Base-by-base conservation (phyloP, 2,888 invertebrate genomes). In the Coecobrya sp. region DNA sequence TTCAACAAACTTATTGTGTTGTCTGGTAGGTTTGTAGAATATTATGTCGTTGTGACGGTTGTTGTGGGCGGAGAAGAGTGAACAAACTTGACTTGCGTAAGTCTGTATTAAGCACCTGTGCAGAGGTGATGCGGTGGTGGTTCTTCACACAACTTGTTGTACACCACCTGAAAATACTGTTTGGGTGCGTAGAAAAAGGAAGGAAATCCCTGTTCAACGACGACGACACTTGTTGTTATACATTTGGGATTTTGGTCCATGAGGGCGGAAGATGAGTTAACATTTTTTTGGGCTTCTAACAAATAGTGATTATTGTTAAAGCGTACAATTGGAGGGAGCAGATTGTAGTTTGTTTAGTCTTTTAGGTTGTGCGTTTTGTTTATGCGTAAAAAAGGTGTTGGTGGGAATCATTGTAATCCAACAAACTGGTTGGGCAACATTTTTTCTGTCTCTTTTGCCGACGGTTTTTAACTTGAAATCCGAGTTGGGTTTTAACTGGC, bases 361-460 rank as follows among this genome's bases (percentile, higher is more conserved):
- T 36, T 2, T 36, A 7, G 2, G 7, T 30, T 36, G 22, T 85
- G 65, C 25, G 86, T 68, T n/a, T 55, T 36, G 42, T 65, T 65
- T 85, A 42, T 55, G 59, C 86, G 73, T 70, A 59, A 25, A 36
- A 52, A n/a, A 5, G 42, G 76, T 62, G 19, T 55, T 7, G 7
- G 55, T 25, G 36, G 27, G 19, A 42, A 85, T 65, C 65, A 65
- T 85, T 85, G 25, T 52, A 52, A 27, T 52, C 70, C 30, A 52
- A 27, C 22, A 88, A 79, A 88, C 88, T 65, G 68, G 88, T 81
- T 65, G 7, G 52, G 49, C 76, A 81, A 81, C 88, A 88, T 81
- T 65, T 81, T 52, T 62, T 16, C 36, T 36, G 2, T 36, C 36
- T 36, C 7, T 36, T 7, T 36, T 7, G 2, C 25, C 36, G 55